Base-by-base conservation (phyloP, 2,888 invertebrate species). In the Lathronympha strigana region DNA sequence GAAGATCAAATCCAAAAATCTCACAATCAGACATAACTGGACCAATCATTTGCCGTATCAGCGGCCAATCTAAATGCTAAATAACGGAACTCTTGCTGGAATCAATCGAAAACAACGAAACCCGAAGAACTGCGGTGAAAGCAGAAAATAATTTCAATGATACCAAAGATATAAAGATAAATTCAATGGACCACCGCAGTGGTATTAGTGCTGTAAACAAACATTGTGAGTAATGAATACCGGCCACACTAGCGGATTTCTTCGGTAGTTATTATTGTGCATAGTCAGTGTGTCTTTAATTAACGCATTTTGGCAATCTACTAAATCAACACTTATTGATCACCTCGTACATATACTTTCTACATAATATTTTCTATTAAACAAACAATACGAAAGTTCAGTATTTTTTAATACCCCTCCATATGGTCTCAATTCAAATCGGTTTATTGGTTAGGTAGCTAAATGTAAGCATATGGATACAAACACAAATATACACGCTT, bases 111-210 rank as follows among this genome's bases (percentile, higher is more conserved):
- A 82, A 82, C 75, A 80, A 73, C 78, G 72, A 79, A 80, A 77
- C 58, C 47, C 63, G 67, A 58, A 70, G 66, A 58, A 70, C 68
- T 60, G 36, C 55, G 62, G 66, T 69, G 69, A 69, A 60, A 67
- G 69, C 67, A 63, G 68, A 66, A 76, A 76, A 82, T 84, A 83
- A 79, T 81, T 80, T 80, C 75, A 76, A 75, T 79, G 76, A 78
- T 79, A 69, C 79, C 75, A 76, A 75, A 79, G 76, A 78, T 79
- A 69, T 69, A 73, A 69, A 77, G 77, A 83, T 82, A 80, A 80
- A 82, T 80, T 81, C 78, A 86, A 86, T 86, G 74, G 80, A 79
- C 78, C 80, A 84, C 87, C 86, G 76, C 74, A 75, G 69, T 38
- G 66, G 71, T 76, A 76, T 76, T 80, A 78, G 79, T 76, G 75